Evolutionary conservation across 2,113 vertebrate genomes (phyloP).

Genomic region (Sphaerodactylus townsendi): DNA sequence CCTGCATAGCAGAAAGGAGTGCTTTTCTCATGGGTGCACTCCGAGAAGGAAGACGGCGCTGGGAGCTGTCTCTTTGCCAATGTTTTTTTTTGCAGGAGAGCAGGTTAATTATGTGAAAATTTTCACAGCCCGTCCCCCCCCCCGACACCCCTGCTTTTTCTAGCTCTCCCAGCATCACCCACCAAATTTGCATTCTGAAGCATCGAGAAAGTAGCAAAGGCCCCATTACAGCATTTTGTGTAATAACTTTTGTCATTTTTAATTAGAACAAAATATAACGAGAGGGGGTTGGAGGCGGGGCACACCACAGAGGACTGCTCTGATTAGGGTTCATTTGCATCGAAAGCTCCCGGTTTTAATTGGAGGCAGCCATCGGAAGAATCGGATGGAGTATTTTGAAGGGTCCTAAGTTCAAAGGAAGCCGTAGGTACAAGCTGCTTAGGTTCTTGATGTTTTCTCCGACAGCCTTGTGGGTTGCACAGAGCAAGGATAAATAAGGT

Average conservation of each 20-base stretch:
- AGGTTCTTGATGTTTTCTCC: neutral
- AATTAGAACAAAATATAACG: conserved; percentile 1
- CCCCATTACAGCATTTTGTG: neutral
- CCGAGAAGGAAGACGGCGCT: neutral
- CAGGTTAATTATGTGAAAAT: neutral
- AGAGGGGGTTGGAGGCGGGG: neutral
- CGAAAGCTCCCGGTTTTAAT: neutral
- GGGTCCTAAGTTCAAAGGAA: neutral
- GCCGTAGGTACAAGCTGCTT: neutral
- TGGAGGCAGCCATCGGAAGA: fast-evolving
- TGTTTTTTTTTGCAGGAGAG: neutral
- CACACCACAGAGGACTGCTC: neutral
- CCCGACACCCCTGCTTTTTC: neutral
- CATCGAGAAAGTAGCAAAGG: neutral
- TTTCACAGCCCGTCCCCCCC: conserved; percentile 1
- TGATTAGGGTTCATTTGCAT: neutral
- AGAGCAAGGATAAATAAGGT: no score
- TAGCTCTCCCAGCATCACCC: neutral
- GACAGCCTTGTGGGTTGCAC: no score
- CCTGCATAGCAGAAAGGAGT: neutral
- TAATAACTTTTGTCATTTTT: neutral
- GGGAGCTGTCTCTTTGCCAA: neutral
- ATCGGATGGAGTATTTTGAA: neutral
- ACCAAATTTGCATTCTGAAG: neutral
- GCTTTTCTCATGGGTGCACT: neutral